phyloP scores from a whole-genome alignment of 2,888 invertebrate genomes.

The Furcula furcula region DNA sequence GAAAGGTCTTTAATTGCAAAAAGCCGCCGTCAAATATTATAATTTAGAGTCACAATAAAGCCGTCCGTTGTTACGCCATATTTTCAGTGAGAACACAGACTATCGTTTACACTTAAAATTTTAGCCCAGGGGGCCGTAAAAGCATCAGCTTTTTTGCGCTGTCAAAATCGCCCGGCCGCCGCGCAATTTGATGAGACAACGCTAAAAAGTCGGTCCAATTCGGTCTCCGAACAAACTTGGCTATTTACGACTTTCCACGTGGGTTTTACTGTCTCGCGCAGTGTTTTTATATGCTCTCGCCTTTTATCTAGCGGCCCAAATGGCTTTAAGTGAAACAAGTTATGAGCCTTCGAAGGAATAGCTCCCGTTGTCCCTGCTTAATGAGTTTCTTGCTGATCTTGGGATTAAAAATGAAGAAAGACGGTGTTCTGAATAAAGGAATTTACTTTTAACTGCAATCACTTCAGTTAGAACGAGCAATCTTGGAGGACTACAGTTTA shows the following conservation, averaged over 20 bases:
- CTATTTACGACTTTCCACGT: slow-evolving; percentile 31
- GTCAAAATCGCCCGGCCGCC: slow-evolving; percentile 32
- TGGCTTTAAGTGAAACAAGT: slow-evolving; percentile 21
- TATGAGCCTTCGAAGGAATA: slow-evolving; percentile 15
- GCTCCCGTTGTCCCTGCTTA: slow-evolving; percentile 15
- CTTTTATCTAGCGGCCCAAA: slow-evolving; percentile 10
- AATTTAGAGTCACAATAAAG: slow-evolving; percentile 14
- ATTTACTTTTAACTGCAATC: no score
- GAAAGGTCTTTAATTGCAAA: no score
- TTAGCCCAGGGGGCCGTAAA: slow-evolving; percentile 35
- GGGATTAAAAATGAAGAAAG: not conserved
- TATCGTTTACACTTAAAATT: slow-evolving; percentile 34
- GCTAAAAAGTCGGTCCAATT: slow-evolving; percentile 54
- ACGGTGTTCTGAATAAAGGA: no score
- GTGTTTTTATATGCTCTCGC: slow-evolving; percentile 19
- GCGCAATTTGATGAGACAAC: slow-evolving; percentile 48
- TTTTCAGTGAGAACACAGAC: slow-evolving; percentile 15
- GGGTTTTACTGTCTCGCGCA: slow-evolving; percentile 8
- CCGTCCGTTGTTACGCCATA: slow-evolving; percentile 29
- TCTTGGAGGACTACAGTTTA: no score
- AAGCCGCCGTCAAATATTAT: slow-evolving; percentile 20
- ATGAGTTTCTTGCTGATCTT: slow-evolving; percentile 7
- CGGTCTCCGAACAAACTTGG: slow-evolving; percentile 36
- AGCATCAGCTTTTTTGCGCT: slow-evolving; percentile 30
- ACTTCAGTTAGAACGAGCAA: no score